Conservation (phyloP, 2,888 invertebrate species). For the Lithophane semibrunnea region DNA sequence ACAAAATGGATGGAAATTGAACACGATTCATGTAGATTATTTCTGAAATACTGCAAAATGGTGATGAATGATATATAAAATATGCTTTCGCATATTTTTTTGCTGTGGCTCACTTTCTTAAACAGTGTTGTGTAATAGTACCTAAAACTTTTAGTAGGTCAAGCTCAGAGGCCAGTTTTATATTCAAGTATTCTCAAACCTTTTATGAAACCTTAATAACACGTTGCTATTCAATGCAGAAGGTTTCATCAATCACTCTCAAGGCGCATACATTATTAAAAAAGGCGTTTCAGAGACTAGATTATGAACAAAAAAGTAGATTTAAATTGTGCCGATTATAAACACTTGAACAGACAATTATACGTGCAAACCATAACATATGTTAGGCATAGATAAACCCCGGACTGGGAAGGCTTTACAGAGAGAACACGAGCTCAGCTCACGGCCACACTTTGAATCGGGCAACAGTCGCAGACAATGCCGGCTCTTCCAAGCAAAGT, state of each 20-base stretch:
- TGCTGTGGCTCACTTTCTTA: neutral
- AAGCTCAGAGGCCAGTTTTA: conserved; percentile 28
- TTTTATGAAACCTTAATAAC: conserved; percentile 26
- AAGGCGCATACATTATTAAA: conserved; percentile 5
- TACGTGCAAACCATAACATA: conserved; percentile 36
- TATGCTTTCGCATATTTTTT: neutral
- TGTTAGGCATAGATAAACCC: conserved; percentile 50
- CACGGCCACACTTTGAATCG: conserved; percentile 47
- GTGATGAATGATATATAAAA: neutral
- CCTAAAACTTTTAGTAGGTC: conserved; percentile 11
- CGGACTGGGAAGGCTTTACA: conserved; percentile 50
- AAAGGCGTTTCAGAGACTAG: neutral
- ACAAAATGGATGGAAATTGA: conserved; percentile 8
- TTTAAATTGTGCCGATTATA: conserved; percentile 9
- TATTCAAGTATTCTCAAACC: conserved; percentile 29
- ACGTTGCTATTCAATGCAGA: conserved; percentile 21
- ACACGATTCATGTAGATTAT: neutral
- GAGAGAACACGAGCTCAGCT: conserved; percentile 47
- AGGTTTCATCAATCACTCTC: conserved; percentile 30
- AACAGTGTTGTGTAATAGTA: neutral
- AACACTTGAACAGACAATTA: conserved; percentile 33
- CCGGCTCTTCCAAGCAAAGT: conserved; percentile 56
- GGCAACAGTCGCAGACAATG: conserved; percentile 56
- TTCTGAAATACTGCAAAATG: neutral
- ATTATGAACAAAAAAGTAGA: conserved; percentile 1